Conservation (phyloP, 2,888 invertebrate species). For the Drosophila pseudotalamancana region DNA sequence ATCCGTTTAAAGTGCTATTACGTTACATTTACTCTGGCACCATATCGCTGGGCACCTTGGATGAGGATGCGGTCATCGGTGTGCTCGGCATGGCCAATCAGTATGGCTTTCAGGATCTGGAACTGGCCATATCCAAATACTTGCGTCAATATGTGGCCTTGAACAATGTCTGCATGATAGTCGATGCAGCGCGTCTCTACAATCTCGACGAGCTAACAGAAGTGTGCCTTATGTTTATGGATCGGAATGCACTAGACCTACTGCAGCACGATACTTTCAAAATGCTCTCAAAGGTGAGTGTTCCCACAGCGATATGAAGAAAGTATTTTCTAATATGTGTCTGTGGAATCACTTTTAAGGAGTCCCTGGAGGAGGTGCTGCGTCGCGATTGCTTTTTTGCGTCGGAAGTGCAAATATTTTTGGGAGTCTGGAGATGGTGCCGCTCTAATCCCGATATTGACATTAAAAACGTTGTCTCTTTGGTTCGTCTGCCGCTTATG, state of each 20-base stretch:
- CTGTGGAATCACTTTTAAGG: constrained; percentile 81
- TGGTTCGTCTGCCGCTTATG: constrained; percentile 94
- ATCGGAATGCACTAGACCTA: constrained; percentile 93
- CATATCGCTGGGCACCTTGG: constrained; percentile 88
- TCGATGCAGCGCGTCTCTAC: constrained; percentile 93
- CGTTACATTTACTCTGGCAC: constrained; percentile 97
- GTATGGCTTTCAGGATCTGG: constrained; percentile 96
- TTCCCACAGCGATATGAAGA: no score
- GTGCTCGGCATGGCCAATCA: constrained; percentile 95
- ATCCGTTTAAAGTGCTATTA: constrained; percentile 94
- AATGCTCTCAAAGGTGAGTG: constrained; percentile 90
- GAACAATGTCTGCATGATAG: constrained; percentile 96
- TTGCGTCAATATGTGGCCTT: constrained; percentile 94
- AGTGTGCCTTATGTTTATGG: constrained; percentile 95
- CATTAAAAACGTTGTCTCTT: constrained; percentile 86
- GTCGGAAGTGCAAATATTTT: constrained; percentile 97
- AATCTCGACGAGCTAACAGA: constrained; percentile 88
- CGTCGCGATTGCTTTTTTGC: constrained; percentile 98
- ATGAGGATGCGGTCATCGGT: constrained; percentile 89
- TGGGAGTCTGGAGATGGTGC: constrained; percentile 94
- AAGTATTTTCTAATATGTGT: no score
- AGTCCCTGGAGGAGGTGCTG: constrained; percentile 92
- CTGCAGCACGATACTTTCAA: constrained; percentile 93
- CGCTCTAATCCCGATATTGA: constrained; percentile 89
- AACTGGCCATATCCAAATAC: constrained; percentile 96